These are phyloP conservation scores for Mungos mungo DNA, from an alignment of 2,113 vertebrate species.

Conservation along the genomic window DNA sequence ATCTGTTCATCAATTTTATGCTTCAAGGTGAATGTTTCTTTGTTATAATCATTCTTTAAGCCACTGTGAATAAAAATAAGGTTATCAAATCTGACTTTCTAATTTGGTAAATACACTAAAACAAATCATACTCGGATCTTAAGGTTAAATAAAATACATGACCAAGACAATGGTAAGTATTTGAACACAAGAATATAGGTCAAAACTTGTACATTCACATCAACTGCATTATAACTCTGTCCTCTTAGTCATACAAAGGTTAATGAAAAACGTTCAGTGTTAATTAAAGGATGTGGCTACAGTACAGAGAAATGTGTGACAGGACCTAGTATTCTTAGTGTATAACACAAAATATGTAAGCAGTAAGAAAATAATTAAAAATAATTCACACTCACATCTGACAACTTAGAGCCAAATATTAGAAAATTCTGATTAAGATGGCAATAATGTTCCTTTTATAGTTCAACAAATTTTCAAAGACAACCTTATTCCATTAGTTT, in stretches of 20 bases:
- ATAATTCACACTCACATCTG: conserved; percentile 3
- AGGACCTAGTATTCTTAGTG: background rate
- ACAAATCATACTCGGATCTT: conserved; percentile 29
- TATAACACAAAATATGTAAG: conserved; percentile 21
- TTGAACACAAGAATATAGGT: background rate
- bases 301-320: background rate
- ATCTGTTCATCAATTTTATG: conserved; percentile 99
- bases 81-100: conserved; percentile 82
- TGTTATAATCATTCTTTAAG: conserved; percentile 99
- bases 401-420: conserved; percentile 2
- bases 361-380: conserved; percentile 17
- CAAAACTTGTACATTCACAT: conserved; percentile 16
- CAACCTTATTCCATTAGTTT: background rate
- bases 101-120: conserved; percentile 78
- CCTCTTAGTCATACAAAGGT: background rate
- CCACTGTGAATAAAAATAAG: conserved; percentile 89
- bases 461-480: conserved; percentile 33
- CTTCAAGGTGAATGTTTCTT: conserved; percentile 99
- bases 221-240: background rate
- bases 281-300: background rate
- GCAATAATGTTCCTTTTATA: conserved; percentile 16
- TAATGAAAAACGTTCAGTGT: background rate
- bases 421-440: background rate
- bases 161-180: background rate
- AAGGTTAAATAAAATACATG: conserved; percentile 14